These are phyloP conservation scores for Pseudomyrmex pallidus DNA, from an alignment of 1,140 invertebrate genomes.

Conservation along the genomic window DNA sequence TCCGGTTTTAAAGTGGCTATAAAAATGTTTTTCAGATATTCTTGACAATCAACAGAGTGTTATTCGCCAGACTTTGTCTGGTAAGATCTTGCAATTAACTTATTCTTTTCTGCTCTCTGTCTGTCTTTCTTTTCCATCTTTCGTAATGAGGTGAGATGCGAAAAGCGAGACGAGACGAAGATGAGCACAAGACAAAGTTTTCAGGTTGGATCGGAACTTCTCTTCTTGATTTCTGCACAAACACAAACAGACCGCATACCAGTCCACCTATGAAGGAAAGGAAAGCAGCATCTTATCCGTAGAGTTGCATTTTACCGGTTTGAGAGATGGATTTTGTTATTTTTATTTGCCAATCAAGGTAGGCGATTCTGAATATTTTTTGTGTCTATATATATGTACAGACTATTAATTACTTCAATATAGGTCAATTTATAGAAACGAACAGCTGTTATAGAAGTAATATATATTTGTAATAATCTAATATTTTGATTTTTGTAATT, in stretches of 20 bases:
- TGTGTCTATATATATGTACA: no score
- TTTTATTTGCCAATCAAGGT: no score
- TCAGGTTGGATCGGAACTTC: conserved; percentile 81
- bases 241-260: conserved; percentile 78
- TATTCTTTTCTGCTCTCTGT: conserved; percentile 61
- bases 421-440: no score
- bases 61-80: conserved; percentile 14
- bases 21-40: neutral
- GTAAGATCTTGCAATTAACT: conserved; percentile 73
- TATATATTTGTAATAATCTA: neutral
- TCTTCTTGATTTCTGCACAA: conserved; percentile 79
- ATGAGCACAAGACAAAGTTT: conserved; percentile 77
- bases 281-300: conserved; percentile 70
- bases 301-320: conserved; percentile 22
- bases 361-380: no score
- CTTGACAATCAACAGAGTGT: neutral
- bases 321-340: no score
- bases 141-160: conserved; percentile 52
- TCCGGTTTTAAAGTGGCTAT: conserved; percentile 14
- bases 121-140: no score
- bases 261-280: conserved; percentile 81
- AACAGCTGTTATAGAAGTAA: neutral
- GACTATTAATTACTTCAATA: no score
- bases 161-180: conserved; percentile 17
- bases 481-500: no score